Base-by-base conservation (phyloP, 2,888 invertebrate genomes). In the Cryptocephalus moraei region DNA sequence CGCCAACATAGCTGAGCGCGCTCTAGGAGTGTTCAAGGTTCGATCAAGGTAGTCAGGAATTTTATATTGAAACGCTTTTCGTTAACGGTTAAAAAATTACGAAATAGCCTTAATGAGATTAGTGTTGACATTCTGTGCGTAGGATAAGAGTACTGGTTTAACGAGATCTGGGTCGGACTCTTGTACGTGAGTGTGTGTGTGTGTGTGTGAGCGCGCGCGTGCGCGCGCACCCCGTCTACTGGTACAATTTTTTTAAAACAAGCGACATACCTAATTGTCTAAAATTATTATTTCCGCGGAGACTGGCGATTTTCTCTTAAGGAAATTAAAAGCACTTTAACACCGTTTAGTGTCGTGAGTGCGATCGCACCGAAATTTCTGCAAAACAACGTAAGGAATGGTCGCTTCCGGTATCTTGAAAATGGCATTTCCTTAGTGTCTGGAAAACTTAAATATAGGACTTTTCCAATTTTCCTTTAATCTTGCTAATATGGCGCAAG, bases 21-120 rank as follows among this genome's bases (percentile, higher is more conserved):
- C 43, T 49, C 49, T 46, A 49, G 49, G 49, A 46, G 49, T 49
- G 49, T 43, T 49, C 49, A 49, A 49, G 49, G 49, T 49, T 43
- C 41, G 38, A 49, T 49, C 46, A 49, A 49, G 49, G 49, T 31
- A 46, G 46, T 49, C 49, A 49, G 49, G 49, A 46, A 49, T 49
- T 49, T 45, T 49, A 49, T 48, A 9, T 10, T 22, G 14, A 39
- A 39, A 45, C 41, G 14, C 49, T 49, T 49, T 49, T 49, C 46
- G 49, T 49, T 45, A 49, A 49, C 49, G 43, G 46, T 49, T 43
- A 46, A 49, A 49, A 49, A 49, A 40, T 49, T 49, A 49, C 46
- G 49, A 49, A 45, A 49, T 38, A 36, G 43, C 11, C 42, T 33
- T 42, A 48, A 48, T 42, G 48, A 41, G 45, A 48, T 45, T 48